Percentiles rank a stretch among this genome's conserved stretches.
These are phyloP conservation scores for Atta texana DNA, from an alignment of 1,140 invertebrate genomes.

Conservation along the genomic window DNA sequence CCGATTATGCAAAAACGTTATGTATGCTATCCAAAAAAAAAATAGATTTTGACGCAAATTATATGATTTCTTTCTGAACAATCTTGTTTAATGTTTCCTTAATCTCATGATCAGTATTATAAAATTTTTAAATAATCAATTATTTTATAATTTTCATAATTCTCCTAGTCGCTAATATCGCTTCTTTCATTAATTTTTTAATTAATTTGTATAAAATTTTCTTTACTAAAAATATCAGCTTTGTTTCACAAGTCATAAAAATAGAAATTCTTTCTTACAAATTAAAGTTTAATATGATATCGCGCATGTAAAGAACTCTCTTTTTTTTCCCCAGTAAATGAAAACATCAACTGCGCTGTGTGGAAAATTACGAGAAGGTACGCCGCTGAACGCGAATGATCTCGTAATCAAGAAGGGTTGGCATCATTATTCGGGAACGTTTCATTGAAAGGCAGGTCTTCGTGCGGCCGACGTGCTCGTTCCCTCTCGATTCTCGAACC, in stretches of 20 bases:
- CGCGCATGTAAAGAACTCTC: not conserved
- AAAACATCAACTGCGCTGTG: not conserved
- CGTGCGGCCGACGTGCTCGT: conserved; percentile 41
- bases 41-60: not conserved
- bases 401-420: conserved; percentile 51
- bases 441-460: conserved; percentile 72
- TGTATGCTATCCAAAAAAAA: not conserved
- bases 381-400: conserved; percentile 21
- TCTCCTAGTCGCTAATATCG: not conserved
- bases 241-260: not conserved
- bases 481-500: conserved; percentile 56
- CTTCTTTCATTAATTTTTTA: not conserved
- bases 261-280: not conserved
- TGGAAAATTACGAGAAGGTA: conserved; percentile 28
- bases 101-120: not conserved
- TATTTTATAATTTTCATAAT: not conserved
- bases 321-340: not conserved
- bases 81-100: not conserved
- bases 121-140: not conserved
- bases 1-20: not conserved
- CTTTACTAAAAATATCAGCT: not conserved
- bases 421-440: conserved; percentile 67
- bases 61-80: not conserved
- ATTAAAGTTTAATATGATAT: not conserved
- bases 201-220: not conserved